These are phyloP conservation scores for Oscheius sp. DNA, from an alignment of 2,888 invertebrate species.

Conservation along the genomic window DNA sequence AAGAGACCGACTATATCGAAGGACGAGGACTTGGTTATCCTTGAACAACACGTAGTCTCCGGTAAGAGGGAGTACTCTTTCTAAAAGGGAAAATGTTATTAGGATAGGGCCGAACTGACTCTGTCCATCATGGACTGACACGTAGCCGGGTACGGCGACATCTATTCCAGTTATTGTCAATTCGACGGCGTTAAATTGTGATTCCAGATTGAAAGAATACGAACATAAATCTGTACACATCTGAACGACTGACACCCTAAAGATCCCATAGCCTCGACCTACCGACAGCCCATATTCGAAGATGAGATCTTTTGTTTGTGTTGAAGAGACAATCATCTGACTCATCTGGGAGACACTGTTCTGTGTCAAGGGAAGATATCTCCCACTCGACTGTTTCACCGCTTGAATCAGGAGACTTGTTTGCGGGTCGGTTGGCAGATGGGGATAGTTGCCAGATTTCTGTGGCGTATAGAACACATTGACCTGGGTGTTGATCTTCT, in stretches of 20 bases:
- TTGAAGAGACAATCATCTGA: neutral
- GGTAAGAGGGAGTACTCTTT: neutral
- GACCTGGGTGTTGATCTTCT: slow-evolving; percentile 31
- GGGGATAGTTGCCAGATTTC: neutral
- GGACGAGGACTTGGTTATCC: slow-evolving; percentile 11
- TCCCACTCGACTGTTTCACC: slow-evolving; percentile 22
- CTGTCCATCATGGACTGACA: neutral
- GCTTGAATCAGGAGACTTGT: neutral
- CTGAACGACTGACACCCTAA: neutral
- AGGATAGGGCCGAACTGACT: neutral
- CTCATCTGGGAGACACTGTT: slow-evolving; percentile 25
- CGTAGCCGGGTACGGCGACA: neutral
- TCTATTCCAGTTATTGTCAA: slow-evolving; percentile 14
- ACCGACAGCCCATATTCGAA: neutral
- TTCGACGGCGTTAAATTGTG: slow-evolving; percentile 1
- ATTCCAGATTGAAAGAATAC: slow-evolving; percentile 3
- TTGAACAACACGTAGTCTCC: neutral
- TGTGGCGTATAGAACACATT: slow-evolving; percentile 23
- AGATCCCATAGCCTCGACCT: too few relatives aligned
- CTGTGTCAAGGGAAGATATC: slow-evolving; percentile 7
- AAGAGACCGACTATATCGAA: slow-evolving; percentile 5
- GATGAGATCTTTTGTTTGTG: neutral
- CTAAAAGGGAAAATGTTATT: neutral
- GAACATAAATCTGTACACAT: neutral
- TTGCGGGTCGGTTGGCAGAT: neutral